Percentiles rank a stretch among this genome's conserved stretches.
These are phyloP conservation scores for Clostera curtula DNA, from an alignment of 2,888 invertebrate genomes.

Conservation along the genomic window DNA sequence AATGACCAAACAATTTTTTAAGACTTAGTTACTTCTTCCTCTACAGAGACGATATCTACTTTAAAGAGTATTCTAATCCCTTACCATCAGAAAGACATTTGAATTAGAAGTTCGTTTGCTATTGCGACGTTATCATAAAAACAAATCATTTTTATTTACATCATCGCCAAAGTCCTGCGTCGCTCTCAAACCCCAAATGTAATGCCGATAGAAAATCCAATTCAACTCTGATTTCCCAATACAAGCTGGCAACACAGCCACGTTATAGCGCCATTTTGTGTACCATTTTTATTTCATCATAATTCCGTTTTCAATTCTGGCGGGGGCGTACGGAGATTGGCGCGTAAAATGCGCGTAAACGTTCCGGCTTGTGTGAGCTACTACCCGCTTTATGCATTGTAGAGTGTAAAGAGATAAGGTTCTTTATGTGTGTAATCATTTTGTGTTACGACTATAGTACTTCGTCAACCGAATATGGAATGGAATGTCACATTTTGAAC, in stretches of 20 bases:
- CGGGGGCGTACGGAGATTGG: conserved; percentile 51
- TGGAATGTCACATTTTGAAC: conserved; percentile 42
- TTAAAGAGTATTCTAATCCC: no score
- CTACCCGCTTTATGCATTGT: conserved; percentile 62
- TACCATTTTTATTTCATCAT: conserved; percentile 60
- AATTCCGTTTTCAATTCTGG: conserved; percentile 68
- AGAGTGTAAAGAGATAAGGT: conserved; percentile 67
- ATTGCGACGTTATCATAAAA: no score
- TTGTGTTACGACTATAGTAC: conserved; percentile 51
- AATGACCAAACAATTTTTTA: no score
- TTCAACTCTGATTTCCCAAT: background rate
- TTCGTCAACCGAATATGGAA: conserved; percentile 54
- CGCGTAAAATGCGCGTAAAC: conserved; percentile 70
- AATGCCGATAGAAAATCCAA: no score
- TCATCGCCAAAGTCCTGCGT: no score
- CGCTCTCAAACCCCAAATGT: no score
- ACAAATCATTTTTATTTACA: no score
- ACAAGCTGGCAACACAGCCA: conserved; percentile 9
- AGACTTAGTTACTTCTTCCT: no score
- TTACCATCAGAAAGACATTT: no score
- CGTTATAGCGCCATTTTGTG: conserved; percentile 27
- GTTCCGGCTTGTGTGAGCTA: conserved; percentile 58
- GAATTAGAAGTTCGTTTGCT: no score
- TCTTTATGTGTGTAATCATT: conserved; percentile 71
- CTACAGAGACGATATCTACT: no score